Evolutionary conservation across 2,113 vertebrate species (phyloP).

Genomic region (Oceanites oceanicus): DNA sequence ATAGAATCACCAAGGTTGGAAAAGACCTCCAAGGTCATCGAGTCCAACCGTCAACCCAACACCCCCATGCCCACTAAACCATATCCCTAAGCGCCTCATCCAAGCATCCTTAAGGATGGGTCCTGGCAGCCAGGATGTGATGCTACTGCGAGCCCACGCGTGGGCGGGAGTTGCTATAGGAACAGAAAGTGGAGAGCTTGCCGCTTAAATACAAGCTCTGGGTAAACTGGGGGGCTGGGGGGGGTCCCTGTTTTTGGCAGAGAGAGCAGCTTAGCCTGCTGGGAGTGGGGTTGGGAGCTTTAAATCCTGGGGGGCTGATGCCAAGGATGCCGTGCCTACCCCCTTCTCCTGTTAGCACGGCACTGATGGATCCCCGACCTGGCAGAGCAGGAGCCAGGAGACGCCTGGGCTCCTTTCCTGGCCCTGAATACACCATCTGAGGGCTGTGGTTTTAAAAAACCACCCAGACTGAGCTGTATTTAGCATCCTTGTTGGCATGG

Average conservation of each 20-base stretch:
- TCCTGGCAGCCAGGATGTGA: neutral
- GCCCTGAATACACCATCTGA: neutral
- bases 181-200: neutral
- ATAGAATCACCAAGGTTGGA: too few relatives aligned
- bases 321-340: neutral
- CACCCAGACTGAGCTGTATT: neutral
- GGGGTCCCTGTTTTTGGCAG: neutral
- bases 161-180: slow-evolving; percentile 44
- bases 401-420: neutral
- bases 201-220: neutral
- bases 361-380: rapidly evolving
- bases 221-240: neutral
- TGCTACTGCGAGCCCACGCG: neutral
- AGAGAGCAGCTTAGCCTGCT: neutral
- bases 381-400: neutral
- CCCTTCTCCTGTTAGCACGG: rapidly evolving
- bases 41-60: too few relatives aligned
- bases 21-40: too few relatives aligned
- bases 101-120: too few relatives aligned
- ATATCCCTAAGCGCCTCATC: too few relatives aligned
- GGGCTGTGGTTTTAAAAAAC: neutral
- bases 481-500: neutral
- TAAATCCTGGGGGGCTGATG: neutral
- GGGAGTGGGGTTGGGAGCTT: neutral
- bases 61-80: too few relatives aligned